Base-by-base conservation (phyloP, 2,888 invertebrate species). In the Deroplatys truncata region DNA sequence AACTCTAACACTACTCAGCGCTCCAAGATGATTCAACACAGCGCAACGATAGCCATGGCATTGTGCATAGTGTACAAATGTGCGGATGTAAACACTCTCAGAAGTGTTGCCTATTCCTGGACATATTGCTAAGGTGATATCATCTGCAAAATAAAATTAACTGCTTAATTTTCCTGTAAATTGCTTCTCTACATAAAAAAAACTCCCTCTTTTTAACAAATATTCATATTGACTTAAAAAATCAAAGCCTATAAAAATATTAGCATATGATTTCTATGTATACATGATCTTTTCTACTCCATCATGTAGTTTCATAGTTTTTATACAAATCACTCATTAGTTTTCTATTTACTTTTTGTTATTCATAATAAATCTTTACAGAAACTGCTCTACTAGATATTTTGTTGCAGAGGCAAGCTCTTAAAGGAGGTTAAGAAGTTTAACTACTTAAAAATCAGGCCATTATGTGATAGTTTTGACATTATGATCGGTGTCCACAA, bases 41-140 rank as follows among this genome's bases (percentile, higher is more conserved):
- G 98, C 98, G 93, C 98, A 98, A 91, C 98, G 95, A 94, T 97
- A 98, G 1, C 98, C 98, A 93, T 97, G 97, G 92, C 97, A 97
- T 93, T 98, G 98, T 25, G 98, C 98, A 94, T 98, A 97, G 93
- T 98, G 97, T 16, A 98, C 98, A 93, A 98, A 98, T 28, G 98
- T 98, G 91, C 98, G 95, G 91, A 99, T 98, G 94, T 99, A 99
- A 88, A 98, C 97, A 92, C 98, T 98, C 94, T 99, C 98, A 85
- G 98, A 98, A 85, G 97, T 97, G 94, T 98, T 99, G 87, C 98
- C 98, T 92, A 99, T 98, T 90, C 98, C 98, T 87, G 98, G 97
- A 92, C 98, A 98, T 92, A 98, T 96, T 20, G 98, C 97, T 90
- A 98, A 95, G 7, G 98, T 98, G 92, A 97, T 95, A 93, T 98